phyloP scores from a whole-genome alignment of 35 echinoderm and acorn worm genomes.

The Stichopus chloronotus region DNA sequence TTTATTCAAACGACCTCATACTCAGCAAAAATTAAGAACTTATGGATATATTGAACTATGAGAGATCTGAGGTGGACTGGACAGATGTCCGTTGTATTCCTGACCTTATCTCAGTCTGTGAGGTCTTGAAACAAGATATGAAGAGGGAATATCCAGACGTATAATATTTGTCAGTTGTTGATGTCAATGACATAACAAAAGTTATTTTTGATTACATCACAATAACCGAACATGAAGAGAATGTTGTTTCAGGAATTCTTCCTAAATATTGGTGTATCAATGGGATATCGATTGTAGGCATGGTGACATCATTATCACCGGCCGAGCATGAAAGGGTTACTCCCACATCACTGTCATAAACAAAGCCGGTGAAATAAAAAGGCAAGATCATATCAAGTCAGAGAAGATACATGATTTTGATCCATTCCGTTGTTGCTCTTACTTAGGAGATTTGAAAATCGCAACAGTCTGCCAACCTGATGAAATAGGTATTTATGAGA shows the following conservation, averaged over 20 bases:
- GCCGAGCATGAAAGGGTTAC: background rate
- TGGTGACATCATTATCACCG: conserved; percentile 3
- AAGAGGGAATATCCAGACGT: too few species aligned
- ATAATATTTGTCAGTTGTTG: too few species aligned
- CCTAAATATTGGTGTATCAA: background rate
- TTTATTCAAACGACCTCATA: too few species aligned
- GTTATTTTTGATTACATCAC: background rate
- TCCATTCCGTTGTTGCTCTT: background rate
- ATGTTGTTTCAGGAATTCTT: background rate
- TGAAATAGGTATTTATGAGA: conserved; percentile 12
- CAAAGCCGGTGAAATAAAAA: conserved; percentile 2
- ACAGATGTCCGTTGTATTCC: too few species aligned
- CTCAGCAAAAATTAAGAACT: too few species aligned
- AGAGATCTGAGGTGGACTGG: too few species aligned
- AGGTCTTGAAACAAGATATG: too few species aligned
- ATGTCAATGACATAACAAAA: too few species aligned
- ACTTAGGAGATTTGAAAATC: background rate
- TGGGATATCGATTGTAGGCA: background rate
- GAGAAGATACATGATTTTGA: background rate
- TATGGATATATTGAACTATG: too few species aligned
- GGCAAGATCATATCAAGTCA: background rate
- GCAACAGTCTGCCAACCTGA: background rate
- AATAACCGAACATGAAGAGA: background rate
- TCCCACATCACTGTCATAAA: conserved; percentile 1
- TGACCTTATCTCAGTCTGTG: too few species aligned